phyloP scores from a whole-genome alignment of 2,888 invertebrate genomes.

The Metalampra italica region DNA sequence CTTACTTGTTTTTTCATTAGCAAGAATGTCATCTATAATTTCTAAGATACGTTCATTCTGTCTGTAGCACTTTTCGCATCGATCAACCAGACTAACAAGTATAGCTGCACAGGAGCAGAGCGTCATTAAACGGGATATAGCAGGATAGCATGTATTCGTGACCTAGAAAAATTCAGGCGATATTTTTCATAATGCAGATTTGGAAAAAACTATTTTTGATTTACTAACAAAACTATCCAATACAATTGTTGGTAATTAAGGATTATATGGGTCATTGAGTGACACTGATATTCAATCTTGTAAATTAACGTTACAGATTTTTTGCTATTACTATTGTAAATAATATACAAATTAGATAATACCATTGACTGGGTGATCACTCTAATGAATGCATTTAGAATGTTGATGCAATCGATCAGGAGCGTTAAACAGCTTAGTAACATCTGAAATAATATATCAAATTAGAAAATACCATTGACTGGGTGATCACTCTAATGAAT shows the following conservation, averaged over 20 bases:
- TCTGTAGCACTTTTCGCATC: conserved; percentile 26
- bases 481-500: neutral
- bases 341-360: too few species aligned
- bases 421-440: conserved; percentile 15
- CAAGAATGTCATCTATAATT: conserved; percentile 24
- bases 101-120: conserved; percentile 18
- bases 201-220: too few species aligned
- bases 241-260: too few species aligned
- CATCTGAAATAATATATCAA: conserved; percentile 1
- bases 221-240: too few species aligned
- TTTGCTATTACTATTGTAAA: too few species aligned
- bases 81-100: conserved; percentile 17
- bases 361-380: neutral
- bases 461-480: neutral
- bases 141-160: conserved; percentile 12
- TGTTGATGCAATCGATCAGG: conserved; percentile 15
- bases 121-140: conserved; percentile 16
- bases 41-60: conserved; percentile 21
- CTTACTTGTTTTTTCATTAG: conserved; percentile 27
- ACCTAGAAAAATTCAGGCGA: conserved; percentile 5
- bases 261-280: too few species aligned
- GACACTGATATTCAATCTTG: too few species aligned
- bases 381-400: conserved; percentile 10
- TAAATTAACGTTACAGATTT: too few species aligned
- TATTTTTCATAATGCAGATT: too few species aligned